These are phyloP conservation scores for Parauchenoglanis punctatus DNA, from an alignment of 2,797 vertebrate species.

Conservation along the genomic window DNA sequence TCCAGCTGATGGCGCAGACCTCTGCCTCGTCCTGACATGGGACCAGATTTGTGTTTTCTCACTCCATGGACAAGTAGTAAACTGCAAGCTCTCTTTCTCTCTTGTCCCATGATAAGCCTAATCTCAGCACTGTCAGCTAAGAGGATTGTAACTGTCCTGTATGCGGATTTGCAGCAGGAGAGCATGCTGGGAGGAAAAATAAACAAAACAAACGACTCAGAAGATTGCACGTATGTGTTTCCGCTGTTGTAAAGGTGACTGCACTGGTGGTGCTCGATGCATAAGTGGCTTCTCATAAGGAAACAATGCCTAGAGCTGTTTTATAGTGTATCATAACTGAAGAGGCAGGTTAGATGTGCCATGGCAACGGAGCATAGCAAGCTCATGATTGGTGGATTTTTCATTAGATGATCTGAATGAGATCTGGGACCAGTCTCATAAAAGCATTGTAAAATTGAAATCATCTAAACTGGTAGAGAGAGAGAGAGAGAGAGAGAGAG, in stretches of 20 bases:
- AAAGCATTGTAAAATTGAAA: background rate
- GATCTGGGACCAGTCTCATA: background rate
- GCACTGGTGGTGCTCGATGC: background rate
- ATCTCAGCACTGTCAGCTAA: slow-evolving; percentile 55
- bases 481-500: background rate
- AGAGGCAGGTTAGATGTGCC: background rate
- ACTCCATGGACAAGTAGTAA: slow-evolving; percentile 4
- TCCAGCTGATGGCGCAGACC: background rate
- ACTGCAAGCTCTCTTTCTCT: background rate
- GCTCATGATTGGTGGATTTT: slow-evolving; percentile 44
- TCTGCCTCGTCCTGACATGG: slow-evolving; percentile 5
- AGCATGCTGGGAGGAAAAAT: slow-evolving; percentile 48
- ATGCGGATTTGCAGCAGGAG: slow-evolving; percentile 39
- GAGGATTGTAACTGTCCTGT: slow-evolving; percentile 50
- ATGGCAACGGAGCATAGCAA: slow-evolving; percentile 40
- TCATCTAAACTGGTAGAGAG: background rate
- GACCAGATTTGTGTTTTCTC: slow-evolving; percentile 2
- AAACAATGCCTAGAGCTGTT: background rate
- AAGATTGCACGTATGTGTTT: slow-evolving; percentile 18
- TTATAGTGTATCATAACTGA: background rate
- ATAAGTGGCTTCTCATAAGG: background rate
- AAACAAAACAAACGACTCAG: background rate
- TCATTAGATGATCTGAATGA: background rate
- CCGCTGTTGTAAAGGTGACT: background rate
- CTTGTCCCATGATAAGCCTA: slow-evolving; percentile 37